Evolutionary conservation across 2,888 invertebrate species (phyloP).

Genomic region (Drosophila subquinaria): DNA sequence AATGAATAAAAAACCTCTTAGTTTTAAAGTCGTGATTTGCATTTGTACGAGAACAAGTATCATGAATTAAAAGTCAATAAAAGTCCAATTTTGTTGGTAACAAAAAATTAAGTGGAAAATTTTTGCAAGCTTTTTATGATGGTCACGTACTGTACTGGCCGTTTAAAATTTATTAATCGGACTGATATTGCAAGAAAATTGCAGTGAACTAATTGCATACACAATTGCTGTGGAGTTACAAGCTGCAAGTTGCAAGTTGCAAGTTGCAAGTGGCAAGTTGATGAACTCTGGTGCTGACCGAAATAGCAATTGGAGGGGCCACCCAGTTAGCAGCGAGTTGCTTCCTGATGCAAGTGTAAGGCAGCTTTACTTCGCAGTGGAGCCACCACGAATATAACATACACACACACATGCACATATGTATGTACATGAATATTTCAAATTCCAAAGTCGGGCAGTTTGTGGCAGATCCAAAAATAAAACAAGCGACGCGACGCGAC

Average conservation of each 20-base stretch:
- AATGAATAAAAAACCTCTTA: no score
- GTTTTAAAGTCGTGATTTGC: slow-evolving; percentile 9
- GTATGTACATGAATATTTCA: slow-evolving; percentile 20
- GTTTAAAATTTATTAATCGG: slow-evolving; percentile 37
- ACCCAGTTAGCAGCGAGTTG: slow-evolving; percentile 26
- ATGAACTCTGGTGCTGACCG: slow-evolving; percentile 21
- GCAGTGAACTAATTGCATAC: slow-evolving; percentile 32
- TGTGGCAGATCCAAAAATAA: slow-evolving; percentile 52
- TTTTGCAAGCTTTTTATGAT: slow-evolving; percentile 8
- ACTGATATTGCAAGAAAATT: slow-evolving; percentile 15
- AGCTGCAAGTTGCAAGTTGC: slow-evolving; percentile 12
- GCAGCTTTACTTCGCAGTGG: no score
- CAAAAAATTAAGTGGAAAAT: background rate
- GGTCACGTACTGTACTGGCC: slow-evolving; percentile 14
- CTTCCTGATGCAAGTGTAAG: no score
- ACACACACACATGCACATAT: no score
- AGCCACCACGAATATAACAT: background rate
- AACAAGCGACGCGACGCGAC: slow-evolving; percentile 54
- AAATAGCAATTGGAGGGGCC: slow-evolving; percentile 21
- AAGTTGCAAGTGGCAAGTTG: no score
- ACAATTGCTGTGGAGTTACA: slow-evolving; percentile 13
- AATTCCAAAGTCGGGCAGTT: slow-evolving; percentile 43
- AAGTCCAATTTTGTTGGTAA: background rate
- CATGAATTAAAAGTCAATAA: slow-evolving; percentile 13
- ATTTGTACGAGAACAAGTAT: slow-evolving; percentile 13